Percentiles rank a stretch among this genome's conserved stretches.
Conservation (phyloP, 2,797 vertebrate species). For the Xiphorhynchus erythropygius region DNA sequence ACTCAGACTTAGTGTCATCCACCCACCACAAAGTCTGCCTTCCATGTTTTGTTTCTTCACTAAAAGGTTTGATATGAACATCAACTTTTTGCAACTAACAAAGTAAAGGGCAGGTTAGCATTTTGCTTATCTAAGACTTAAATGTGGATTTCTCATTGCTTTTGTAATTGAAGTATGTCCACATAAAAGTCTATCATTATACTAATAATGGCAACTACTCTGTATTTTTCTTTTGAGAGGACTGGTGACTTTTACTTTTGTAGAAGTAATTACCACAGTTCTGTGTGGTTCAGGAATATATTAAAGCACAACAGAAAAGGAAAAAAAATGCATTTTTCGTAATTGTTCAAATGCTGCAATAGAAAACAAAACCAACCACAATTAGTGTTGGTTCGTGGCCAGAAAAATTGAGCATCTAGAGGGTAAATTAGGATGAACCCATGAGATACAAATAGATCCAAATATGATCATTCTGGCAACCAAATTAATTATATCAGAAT, state of each 20-base stretch:
- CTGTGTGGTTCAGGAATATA: background rate
- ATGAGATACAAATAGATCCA: background rate
- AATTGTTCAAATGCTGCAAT: background rate
- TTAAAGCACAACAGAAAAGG: background rate
- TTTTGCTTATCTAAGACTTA: background rate
- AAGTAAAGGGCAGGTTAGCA: background rate
- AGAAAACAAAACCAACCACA: background rate
- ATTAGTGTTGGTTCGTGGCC: background rate
- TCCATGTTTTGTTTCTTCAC: background rate
- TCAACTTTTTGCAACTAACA: background rate
- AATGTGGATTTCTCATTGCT: background rate
- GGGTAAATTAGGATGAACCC: background rate
- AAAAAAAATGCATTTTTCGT: background rate
- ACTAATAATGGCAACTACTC: background rate
- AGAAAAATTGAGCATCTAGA: background rate
- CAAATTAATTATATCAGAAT: background rate
- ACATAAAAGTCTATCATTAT: background rate
- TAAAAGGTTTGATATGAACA: background rate
- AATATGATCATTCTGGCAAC: background rate
- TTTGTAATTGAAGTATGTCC: background rate
- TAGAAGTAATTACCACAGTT: background rate
- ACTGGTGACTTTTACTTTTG: background rate
- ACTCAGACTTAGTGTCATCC: background rate
- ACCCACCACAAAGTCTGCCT: background rate
- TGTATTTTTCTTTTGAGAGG: background rate